Evolutionary conservation across 2,888 invertebrate genomes (phyloP).

Genomic region (Brenthis hecate): DNA sequence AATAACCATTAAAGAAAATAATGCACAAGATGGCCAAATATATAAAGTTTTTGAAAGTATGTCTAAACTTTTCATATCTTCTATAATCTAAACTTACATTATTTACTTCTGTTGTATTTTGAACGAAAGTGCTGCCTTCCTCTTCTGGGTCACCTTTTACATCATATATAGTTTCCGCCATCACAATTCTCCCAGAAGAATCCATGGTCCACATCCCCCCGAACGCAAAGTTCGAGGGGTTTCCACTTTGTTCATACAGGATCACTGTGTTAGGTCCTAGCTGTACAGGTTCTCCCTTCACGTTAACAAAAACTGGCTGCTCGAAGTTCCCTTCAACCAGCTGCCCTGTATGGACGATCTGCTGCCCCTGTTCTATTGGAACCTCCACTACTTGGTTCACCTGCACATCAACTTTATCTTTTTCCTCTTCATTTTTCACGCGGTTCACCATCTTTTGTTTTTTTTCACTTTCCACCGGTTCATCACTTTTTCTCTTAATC

Average conservation of each 20-base stretch:
- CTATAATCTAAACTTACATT: constrained; percentile 55
- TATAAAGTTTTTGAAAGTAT: no score
- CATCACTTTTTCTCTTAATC: constrained; percentile 76
- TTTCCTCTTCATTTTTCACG: constrained; percentile 60
- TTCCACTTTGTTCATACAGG: constrained; percentile 75
- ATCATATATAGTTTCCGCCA: constrained; percentile 79
- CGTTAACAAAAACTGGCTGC: constrained; percentile 78
- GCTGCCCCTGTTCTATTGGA: constrained; percentile 74
- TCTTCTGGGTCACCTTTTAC: constrained; percentile 78
- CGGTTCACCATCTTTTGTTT: constrained; percentile 73
- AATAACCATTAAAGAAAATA: no score
- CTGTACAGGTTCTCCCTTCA: constrained; percentile 78
- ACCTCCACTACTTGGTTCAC: constrained; percentile 76
- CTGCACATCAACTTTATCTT: constrained; percentile 67
- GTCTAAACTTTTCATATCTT: no score
- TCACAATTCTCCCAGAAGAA: constrained; percentile 74
- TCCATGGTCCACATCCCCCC: constrained; percentile 81
- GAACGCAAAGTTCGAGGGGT: constrained; percentile 75
- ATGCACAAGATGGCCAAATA: no score
- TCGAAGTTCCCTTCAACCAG: constrained; percentile 76
- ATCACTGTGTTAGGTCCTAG: constrained; percentile 78
- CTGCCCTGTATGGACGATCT: constrained; percentile 75
- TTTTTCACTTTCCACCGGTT: constrained; percentile 66
- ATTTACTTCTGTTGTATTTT: constrained; percentile 67
- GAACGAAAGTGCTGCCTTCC: constrained; percentile 68